These are phyloP conservation scores for Plectrocnemia conspersa DNA, from an alignment of 1,140 invertebrate species.

Conservation along the genomic window DNA sequence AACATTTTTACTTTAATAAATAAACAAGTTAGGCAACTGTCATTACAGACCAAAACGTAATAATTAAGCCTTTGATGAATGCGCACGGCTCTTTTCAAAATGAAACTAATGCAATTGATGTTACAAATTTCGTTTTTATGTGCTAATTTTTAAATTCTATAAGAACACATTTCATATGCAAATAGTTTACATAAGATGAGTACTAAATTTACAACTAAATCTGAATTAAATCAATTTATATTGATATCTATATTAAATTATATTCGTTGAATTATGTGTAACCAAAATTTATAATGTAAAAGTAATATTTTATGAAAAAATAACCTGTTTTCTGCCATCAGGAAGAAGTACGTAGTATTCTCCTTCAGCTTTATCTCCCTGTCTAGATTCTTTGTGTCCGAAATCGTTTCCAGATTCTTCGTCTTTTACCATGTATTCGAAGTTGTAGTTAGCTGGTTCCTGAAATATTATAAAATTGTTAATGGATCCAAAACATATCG, in stretches of 20 bases:
- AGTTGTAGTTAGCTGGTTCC: slow-evolving; percentile 67
- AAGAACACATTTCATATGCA: too few species aligned
- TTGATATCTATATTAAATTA: background rate
- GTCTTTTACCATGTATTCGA: slow-evolving; percentile 70
- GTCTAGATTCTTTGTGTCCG: slow-evolving; percentile 64
- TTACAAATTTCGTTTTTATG: too few species aligned
- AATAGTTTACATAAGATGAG: too few species aligned
- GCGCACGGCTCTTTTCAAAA: too few species aligned
- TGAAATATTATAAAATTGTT: slow-evolving; percentile 20
- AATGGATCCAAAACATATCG: too few species aligned
- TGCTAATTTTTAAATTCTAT: too few species aligned
- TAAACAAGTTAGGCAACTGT: too few species aligned
- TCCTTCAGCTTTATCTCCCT: slow-evolving; percentile 63
- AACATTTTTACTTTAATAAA: too few species aligned
- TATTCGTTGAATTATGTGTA: background rate
- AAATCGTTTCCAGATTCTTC: slow-evolving; percentile 65
- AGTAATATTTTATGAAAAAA: slow-evolving; percentile 20
- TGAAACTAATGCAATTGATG: too few species aligned
- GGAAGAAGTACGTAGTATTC: slow-evolving; percentile 69
- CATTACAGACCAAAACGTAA: too few species aligned
- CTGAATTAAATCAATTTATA: background rate
- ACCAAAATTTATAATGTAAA: background rate
- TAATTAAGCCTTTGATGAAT: too few species aligned
- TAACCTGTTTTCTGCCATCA: slow-evolving; percentile 68
- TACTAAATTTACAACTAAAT: background rate